Percentiles rank a stretch among this genome's conserved stretches.
Evolutionary conservation across 37 sponge, comb jelly and placozoan species (phyloP).

Genomic region (Lycopodina hypogea): DNA sequence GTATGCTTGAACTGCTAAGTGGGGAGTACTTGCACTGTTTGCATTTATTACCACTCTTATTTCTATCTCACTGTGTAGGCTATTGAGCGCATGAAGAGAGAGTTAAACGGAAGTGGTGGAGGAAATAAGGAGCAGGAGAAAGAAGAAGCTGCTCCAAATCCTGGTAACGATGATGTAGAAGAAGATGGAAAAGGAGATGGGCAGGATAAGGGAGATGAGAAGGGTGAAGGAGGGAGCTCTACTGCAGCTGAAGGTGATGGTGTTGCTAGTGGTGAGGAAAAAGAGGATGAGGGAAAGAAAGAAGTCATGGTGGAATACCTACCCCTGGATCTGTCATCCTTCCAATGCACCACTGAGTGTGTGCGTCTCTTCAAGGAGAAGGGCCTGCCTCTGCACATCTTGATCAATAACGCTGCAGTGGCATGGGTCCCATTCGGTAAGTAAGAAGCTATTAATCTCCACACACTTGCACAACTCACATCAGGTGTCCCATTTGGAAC

Average conservation of each 20-base stretch:
- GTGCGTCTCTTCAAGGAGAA: constrained; percentile 58
- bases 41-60: neutral
- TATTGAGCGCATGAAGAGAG: constrained; percentile 41
- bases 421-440: constrained; percentile 38
- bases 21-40: too few species aligned
- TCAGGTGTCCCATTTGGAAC: neutral
- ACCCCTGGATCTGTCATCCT: constrained; percentile 67
- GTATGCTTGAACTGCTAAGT: too few species aligned
- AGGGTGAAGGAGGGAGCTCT: too few species aligned
- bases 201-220: too few species aligned
- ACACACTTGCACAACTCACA: neutral
- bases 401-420: constrained; percentile 84
- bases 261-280: too few species aligned
- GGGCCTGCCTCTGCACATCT: constrained; percentile 69
- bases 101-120: too few species aligned
- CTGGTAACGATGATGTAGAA: too few species aligned
- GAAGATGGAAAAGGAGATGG: too few species aligned
- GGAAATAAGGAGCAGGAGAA: too few species aligned
- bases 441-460: neutral
- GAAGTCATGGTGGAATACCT: constrained; percentile 69
- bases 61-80: constrained; percentile 11
- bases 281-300: constrained; percentile 23
- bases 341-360: constrained; percentile 63
- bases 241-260: too few species aligned
- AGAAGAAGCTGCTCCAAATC: neutral